phyloP scores from a whole-genome alignment of 2,113 vertebrate species.

The Myocastor coypus region DNA sequence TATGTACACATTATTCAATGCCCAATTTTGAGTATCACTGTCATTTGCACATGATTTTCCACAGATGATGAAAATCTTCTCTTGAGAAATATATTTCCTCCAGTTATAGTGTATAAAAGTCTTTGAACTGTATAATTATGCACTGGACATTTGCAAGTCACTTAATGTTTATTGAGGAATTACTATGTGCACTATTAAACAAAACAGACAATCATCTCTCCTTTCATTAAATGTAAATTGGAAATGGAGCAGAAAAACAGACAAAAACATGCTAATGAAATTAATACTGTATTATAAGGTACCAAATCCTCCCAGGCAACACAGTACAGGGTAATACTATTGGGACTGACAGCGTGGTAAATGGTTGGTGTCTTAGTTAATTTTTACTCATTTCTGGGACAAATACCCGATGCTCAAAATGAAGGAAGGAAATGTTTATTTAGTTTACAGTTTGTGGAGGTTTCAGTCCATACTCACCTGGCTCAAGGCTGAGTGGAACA shows the following conservation, averaged over 20 bases:
- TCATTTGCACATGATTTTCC: neutral
- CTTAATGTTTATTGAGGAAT: neutral
- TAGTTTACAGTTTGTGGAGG: too few species aligned
- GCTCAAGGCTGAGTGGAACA: too few species aligned
- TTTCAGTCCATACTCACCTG: too few species aligned
- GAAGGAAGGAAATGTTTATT: too few species aligned
- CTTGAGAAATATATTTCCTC: constrained; percentile 6
- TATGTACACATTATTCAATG: neutral
- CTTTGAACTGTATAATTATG: neutral
- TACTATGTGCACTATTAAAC: neutral
- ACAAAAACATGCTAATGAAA: neutral
- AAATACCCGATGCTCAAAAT: too few species aligned
- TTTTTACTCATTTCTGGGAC: too few species aligned
- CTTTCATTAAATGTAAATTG: neutral
- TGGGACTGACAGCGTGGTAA: too few species aligned
- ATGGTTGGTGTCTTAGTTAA: too few species aligned
- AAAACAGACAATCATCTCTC: neutral
- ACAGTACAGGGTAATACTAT: neutral
- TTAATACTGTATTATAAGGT: neutral
- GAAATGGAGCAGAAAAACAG: neutral
- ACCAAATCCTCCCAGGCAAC: neutral
- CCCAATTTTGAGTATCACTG: neutral
- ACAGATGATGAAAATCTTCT: constrained; percentile 8
- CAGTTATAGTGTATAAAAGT: neutral
- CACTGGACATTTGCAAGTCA: neutral